A percentile compares a stretch with the other conserved stretches of the same genome.
Conservation (phyloP, 2,888 invertebrate species). For the Spicauda simplicius region DNA sequence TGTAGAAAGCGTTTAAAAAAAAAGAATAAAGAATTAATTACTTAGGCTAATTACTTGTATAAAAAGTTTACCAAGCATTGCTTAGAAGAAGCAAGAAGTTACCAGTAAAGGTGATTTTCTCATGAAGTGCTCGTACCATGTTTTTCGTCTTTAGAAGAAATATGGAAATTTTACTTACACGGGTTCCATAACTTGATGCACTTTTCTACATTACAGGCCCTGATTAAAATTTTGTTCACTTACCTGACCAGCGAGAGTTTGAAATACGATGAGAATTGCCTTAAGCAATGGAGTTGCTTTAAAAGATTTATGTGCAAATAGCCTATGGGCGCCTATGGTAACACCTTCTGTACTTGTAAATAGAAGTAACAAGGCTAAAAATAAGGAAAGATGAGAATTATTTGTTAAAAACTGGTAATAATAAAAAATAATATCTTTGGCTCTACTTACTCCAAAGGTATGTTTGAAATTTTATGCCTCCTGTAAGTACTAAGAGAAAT, state of each 20-base stretch:
- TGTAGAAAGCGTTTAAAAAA: too few species aligned
- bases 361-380: constrained; percentile 53
- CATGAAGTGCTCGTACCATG: too few species aligned
- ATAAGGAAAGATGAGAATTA: constrained; percentile 4
- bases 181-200: too few species aligned
- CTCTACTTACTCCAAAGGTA: constrained; percentile 59
- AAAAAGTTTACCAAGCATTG: too few species aligned
- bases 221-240: constrained; percentile 12
- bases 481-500: constrained; percentile 53
- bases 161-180: too few species aligned
- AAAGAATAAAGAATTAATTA: too few species aligned
- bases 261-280: constrained; percentile 85
- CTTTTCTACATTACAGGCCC: too few species aligned
- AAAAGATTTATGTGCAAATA: constrained; percentile 91
- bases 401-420: too few species aligned
- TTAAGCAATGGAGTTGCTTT: constrained; percentile 88
- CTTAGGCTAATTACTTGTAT: too few species aligned
- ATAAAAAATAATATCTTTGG: not conserved
- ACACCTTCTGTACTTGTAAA: constrained; percentile 84
- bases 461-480: constrained; percentile 52
- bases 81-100: too few species aligned
- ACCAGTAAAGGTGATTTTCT: too few species aligned
- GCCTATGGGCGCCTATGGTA: constrained; percentile 92
- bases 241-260: constrained; percentile 92
- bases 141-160: too few species aligned